These are phyloP conservation scores for Erpetoichthys calabaricus DNA, from an alignment of 2,797 vertebrate genomes.

Conservation along the genomic window DNA sequence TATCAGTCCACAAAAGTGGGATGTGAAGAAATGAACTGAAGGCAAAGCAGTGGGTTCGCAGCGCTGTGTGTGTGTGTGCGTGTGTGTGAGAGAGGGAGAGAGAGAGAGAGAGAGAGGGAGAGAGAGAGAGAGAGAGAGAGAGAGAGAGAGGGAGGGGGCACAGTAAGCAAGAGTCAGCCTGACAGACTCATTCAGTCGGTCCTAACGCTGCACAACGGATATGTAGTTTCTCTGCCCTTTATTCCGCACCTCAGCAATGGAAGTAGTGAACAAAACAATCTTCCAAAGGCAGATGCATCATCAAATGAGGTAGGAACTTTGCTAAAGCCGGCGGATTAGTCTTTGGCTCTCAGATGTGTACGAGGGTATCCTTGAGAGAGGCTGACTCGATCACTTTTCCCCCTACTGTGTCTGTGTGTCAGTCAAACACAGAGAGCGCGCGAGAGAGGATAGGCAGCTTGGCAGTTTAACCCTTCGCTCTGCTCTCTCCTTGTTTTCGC, in stretches of 20 bases:
- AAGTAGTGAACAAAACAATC: neutral
- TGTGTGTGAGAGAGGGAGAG: neutral
- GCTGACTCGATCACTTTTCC: too few species aligned
- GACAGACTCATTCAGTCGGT: neutral
- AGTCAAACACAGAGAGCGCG: too few species aligned
- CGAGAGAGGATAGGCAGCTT: too few species aligned
- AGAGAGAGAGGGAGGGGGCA: slow-evolving; percentile 12
- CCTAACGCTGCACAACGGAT: slow-evolving; percentile 6
- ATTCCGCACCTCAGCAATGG: slow-evolving; percentile 5
- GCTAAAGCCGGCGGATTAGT: too few species aligned
- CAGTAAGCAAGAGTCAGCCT: neutral
- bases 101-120: slow-evolving; percentile 13
- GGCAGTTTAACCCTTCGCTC: too few species aligned
- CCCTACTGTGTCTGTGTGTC: too few species aligned
- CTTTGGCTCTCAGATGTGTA: too few species aligned
- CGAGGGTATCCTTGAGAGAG: too few species aligned
- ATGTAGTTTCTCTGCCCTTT: slow-evolving; percentile 10
- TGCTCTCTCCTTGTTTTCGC: too few species aligned
- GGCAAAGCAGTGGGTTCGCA: slow-evolving; percentile 17
- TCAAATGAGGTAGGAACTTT: too few species aligned
- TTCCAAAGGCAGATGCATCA: too few species aligned
- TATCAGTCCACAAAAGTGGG: slow-evolving; percentile 28
- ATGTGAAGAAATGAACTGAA: slow-evolving; percentile 18
- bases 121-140: slow-evolving; percentile 3
- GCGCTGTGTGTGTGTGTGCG: neutral